Evolutionary conservation across 2,113 vertebrate genomes (phyloP).

Genomic region (Oostethus manadensis): DNA sequence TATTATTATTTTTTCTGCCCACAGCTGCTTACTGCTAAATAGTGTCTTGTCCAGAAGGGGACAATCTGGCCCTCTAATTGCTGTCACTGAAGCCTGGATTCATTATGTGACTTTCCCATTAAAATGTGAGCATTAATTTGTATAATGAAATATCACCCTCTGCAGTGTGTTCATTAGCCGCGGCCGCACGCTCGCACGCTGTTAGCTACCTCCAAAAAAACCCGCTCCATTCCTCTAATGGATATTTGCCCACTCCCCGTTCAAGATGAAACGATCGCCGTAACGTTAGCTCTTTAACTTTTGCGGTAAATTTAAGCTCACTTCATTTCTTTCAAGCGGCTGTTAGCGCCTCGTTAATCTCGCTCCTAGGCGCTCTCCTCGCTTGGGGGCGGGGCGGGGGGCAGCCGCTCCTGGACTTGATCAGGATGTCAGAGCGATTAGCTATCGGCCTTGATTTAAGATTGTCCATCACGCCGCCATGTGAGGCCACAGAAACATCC

Average conservation of each 20-base stretch:
- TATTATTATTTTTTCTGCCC: slow-evolving; percentile 73
- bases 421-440: not conserved
- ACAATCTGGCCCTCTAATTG: slow-evolving; percentile 99
- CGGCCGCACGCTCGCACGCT: slow-evolving; percentile 97
- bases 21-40: slow-evolving; percentile 99
- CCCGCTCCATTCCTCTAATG: slow-evolving; percentile 99
- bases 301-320: slow-evolving; percentile 97
- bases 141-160: slow-evolving; percentile 99
- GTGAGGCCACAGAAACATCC: not conserved
- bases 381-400: slow-evolving; percentile 26
- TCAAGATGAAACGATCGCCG: slow-evolving; percentile 98
- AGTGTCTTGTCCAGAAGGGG: slow-evolving; percentile 99
- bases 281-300: slow-evolving; percentile 99
- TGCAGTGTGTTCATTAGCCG: slow-evolving; percentile 99
- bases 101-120: slow-evolving; percentile 99
- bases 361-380: slow-evolving; percentile 48
- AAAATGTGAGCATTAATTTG: slow-evolving; percentile 99
- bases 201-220: slow-evolving; percentile 98
- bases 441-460: not conserved
- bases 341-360: slow-evolving; percentile 92
- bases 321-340: slow-evolving; percentile 95
- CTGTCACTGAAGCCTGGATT: slow-evolving; percentile 99
- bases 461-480: not conserved
- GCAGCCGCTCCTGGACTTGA: not conserved
- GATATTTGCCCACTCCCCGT: slow-evolving; percentile 99